phyloP scores from a whole-genome alignment of 2,888 invertebrate species.

The Tenthredo amoena region DNA sequence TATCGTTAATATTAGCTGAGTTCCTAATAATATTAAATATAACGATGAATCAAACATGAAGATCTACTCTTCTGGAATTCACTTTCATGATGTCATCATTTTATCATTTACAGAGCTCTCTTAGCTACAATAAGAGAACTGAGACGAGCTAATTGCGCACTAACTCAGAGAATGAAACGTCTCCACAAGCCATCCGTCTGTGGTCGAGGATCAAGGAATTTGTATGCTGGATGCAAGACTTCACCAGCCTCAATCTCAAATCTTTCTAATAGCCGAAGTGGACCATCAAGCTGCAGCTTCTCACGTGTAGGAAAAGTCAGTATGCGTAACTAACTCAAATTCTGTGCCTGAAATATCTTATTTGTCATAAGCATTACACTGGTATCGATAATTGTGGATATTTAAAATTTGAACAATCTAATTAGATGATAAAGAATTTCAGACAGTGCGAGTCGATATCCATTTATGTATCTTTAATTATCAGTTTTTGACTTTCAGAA shows the following conservation, averaged over 20 bases:
- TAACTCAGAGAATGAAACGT: constrained; percentile 61
- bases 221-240: constrained; percentile 54
- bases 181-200: constrained; percentile 52
- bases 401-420: not conserved
- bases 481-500: not conserved
- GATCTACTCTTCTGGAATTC: not conserved
- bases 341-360: not conserved
- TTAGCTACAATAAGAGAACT: constrained; percentile 63
- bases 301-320: constrained; percentile 58
- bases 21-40: not conserved
- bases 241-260: constrained; percentile 29
- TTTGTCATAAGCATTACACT: not conserved
- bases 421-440: not conserved
- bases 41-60: not conserved
- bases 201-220: constrained; percentile 56
- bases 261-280: constrained; percentile 50
- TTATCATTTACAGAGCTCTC: constrained; percentile 64
- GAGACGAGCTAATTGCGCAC: constrained; percentile 61
- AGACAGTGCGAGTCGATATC: not conserved
- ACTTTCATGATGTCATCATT: not conserved
- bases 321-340: not conserved
- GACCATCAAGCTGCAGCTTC: constrained; percentile 52
- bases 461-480: not conserved
- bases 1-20: not conserved
- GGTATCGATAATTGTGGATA: not conserved